Conservation (phyloP, 2,113 vertebrate genomes). For the Ochotona princeps region DNA sequence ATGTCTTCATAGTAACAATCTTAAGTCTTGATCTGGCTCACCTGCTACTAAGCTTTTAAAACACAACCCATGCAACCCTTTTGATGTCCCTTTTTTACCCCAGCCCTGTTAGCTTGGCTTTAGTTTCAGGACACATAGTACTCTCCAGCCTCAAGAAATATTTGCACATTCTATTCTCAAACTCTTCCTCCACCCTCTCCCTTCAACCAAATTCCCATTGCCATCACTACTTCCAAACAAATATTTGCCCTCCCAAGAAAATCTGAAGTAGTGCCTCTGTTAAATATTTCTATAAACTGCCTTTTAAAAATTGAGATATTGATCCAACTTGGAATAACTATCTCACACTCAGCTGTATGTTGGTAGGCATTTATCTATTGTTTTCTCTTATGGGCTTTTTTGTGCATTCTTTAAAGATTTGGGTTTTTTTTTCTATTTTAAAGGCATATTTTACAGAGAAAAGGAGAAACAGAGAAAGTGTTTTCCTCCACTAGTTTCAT, state of each 20-base stretch:
- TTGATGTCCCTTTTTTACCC: background rate
- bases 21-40: background rate
- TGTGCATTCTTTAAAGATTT: too few species aligned
- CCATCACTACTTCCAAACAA: conserved; percentile 14
- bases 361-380: background rate
- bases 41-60: background rate
- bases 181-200: background rate
- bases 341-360: background rate
- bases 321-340: background rate
- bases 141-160: background rate
- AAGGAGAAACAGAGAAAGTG: too few species aligned
- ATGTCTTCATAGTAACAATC: background rate
- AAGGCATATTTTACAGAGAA: too few species aligned
- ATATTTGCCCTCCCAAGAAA: background rate
- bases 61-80: background rate
- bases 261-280: background rate
- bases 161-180: background rate
- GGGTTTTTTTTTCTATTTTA: too few species aligned
- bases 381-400: too few species aligned
- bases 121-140: background rate
- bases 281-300: background rate
- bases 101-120: background rate
- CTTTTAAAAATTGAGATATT: background rate
- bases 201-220: background rate
- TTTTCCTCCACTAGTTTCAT: too few species aligned